Conservation (phyloP, 2,797 vertebrate species). For the Mus caroli region DNA sequence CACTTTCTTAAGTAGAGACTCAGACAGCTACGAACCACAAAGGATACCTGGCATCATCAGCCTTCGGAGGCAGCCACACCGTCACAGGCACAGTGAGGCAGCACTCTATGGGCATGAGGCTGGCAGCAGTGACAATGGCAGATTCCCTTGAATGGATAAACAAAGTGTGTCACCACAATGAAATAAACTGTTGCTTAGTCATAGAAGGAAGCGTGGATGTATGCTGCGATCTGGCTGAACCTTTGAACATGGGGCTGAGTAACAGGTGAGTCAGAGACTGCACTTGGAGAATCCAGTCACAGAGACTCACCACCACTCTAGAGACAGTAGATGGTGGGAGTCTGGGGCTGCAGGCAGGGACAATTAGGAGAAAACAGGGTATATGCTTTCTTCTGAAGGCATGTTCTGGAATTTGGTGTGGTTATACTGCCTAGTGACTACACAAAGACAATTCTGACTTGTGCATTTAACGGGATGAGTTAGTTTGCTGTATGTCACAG, state of each 20-base stretch:
- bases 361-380: neutral
- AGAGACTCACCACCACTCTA: conserved; percentile 30
- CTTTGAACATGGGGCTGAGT: neutral
- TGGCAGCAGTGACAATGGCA: neutral
- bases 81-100: neutral
- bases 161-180: conserved; percentile 7
- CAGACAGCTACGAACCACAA: neutral
- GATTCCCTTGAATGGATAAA: neutral
- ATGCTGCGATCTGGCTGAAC: neutral
- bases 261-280: neutral
- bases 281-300: neutral
- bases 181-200: neutral
- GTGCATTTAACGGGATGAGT: neutral
- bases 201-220: neutral
- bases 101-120: neutral
- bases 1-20: neutral
- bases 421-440: neutral
- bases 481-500: neutral
- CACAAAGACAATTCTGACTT: conserved; percentile 1
- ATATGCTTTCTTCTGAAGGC: neutral
- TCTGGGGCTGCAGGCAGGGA: neutral
- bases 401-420: conserved; percentile 30
- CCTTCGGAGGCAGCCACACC: neutral
- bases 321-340: neutral
- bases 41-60: neutral